These are phyloP conservation scores for Mixornis gularis DNA, from an alignment of 2,113 vertebrate species.

Conservation along the genomic window DNA sequence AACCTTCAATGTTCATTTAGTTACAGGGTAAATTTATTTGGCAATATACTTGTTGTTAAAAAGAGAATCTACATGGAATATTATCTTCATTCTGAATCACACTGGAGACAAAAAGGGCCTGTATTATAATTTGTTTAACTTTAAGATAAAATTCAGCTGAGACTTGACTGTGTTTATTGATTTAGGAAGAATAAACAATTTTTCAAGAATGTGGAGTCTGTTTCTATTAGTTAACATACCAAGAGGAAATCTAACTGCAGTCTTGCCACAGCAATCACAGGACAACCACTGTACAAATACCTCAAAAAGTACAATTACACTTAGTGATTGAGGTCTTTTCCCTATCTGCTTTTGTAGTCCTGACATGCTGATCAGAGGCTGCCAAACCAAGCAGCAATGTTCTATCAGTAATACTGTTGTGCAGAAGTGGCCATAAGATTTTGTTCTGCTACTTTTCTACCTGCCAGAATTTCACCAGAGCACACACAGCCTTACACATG, in stretches of 20 bases:
- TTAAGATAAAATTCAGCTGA: background rate
- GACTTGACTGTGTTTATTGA: background rate
- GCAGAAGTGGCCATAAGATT: background rate
- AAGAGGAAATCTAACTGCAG: background rate
- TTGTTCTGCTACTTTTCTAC: background rate
- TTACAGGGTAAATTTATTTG: background rate
- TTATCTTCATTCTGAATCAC: background rate
- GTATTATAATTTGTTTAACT: background rate
- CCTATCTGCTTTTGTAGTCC: background rate
- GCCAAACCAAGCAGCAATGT: background rate
- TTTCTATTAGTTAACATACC: background rate
- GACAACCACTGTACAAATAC: background rate
- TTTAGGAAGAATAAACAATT: background rate
- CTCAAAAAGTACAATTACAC: background rate
- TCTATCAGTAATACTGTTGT: accelerated
- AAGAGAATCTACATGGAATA: background rate
- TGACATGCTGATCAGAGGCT: background rate
- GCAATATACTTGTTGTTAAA: background rate
- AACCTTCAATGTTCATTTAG: background rate
- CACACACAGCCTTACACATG: background rate
- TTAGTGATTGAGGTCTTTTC: background rate
- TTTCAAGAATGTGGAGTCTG: background rate
- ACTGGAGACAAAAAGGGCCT: background rate
- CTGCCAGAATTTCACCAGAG: background rate
- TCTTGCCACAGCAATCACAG: background rate